Percentiles rank a stretch among this genome's conserved stretches.
These are phyloP conservation scores for Rhopalosiphum padi DNA, from an alignment of 1,140 invertebrate genomes.

Conservation along the genomic window DNA sequence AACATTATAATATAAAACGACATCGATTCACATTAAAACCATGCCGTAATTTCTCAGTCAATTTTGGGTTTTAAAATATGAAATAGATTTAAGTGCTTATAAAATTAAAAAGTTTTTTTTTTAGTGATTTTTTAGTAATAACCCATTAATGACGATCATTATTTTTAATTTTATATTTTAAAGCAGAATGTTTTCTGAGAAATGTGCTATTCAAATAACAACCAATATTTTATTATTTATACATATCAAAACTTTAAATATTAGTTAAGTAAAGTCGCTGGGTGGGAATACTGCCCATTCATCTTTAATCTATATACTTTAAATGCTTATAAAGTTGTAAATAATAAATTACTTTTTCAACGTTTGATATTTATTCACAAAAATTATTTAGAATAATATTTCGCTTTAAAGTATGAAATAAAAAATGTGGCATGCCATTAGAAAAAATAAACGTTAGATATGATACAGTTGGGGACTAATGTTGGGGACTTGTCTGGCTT, in stretches of 20 bases:
- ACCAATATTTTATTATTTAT: constrained; percentile 9
- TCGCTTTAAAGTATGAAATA: neutral
- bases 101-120: neutral
- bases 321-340: constrained; percentile 14
- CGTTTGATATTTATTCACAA: neutral
- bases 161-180: neutral
- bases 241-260: constrained; percentile 3
- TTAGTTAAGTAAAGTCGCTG: neutral
- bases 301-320: neutral
- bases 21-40: neutral
- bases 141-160: neutral
- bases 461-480: neutral
- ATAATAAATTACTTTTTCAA: constrained; percentile 10
- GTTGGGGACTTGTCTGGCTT: neutral
- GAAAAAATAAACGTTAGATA: neutral
- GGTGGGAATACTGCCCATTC: neutral
- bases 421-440: neutral
- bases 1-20: neutral
- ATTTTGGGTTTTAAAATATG: neutral
- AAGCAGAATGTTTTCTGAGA: neutral
- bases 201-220: neutral
- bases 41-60: neutral
- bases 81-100: neutral
- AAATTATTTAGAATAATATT: neutral
- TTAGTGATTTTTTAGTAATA: neutral